These are phyloP conservation scores for Phacellophora camtschatica DNA, from an alignment of 30 jellyfish, hydroid and myxozoan species.

Conservation along the genomic window DNA sequence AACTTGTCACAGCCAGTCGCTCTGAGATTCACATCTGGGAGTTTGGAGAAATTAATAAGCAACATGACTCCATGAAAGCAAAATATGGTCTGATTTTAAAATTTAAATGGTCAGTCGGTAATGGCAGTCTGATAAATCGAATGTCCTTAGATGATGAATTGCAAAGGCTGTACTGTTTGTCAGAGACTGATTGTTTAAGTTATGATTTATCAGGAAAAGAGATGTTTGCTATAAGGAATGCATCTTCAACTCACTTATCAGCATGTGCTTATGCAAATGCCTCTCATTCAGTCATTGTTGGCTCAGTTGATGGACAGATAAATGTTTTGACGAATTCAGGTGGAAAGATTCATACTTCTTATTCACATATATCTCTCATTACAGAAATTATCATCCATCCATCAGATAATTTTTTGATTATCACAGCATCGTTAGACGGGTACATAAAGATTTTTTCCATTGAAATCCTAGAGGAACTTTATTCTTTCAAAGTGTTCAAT, in stretches of 20 bases:
- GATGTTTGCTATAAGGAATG: conserved; percentile 22
- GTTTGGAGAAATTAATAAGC: conserved; percentile 45
- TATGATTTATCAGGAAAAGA: conserved; percentile 52
- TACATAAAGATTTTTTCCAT: conserved; percentile 65
- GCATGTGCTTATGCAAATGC: conserved; percentile 68
- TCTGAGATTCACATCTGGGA: conserved; percentile 59
- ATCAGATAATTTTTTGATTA: conserved; percentile 43
- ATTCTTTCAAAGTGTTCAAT: conserved; percentile 39
- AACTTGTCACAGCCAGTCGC: conserved; percentile 69
- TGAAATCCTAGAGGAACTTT: conserved; percentile 69
- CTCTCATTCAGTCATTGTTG: conserved; percentile 49
- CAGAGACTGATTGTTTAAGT: conserved; percentile 72
- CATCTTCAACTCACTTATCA: conserved; percentile 56
- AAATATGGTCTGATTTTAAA: conserved; percentile 31
- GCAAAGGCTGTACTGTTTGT: conserved; percentile 64
- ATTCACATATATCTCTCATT: conserved; percentile 43
- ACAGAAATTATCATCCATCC: conserved; percentile 80
- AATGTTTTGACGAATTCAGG: conserved; percentile 59
- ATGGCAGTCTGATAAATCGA: conserved; percentile 38
- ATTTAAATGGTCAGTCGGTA: conserved; percentile 30
- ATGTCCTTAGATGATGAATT: conserved; percentile 51
- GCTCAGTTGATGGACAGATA: conserved; percentile 76
- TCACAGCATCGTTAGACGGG: conserved; percentile 86
- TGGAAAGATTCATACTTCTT: conserved; percentile 59
- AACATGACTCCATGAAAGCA: conserved; percentile 7